Conservation (phyloP, 2,113 vertebrate genomes). For the Anarhynchus alexandrinus region DNA sequence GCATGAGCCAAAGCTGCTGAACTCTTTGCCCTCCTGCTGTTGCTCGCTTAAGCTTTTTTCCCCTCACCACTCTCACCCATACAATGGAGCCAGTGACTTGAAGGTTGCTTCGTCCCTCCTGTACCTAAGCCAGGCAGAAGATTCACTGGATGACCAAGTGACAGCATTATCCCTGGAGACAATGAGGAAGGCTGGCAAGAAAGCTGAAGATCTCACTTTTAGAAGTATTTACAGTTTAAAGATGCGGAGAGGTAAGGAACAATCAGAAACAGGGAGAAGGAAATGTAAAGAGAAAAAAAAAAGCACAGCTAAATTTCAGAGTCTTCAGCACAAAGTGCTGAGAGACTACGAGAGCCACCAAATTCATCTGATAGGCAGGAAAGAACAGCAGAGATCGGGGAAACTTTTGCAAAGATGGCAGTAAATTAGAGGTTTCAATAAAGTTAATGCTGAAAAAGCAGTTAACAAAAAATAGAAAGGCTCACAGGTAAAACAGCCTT, state of each 20-base stretch:
- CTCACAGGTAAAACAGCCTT: neutral
- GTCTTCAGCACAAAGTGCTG: neutral
- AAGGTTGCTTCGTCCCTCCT: neutral
- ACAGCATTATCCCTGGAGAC: neutral
- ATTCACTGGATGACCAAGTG: neutral
- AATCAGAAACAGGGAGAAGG: neutral
- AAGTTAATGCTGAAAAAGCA: neutral
- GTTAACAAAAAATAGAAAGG: neutral
- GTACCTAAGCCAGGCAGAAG: neutral
- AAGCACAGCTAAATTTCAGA: neutral
- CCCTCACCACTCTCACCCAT: neutral
- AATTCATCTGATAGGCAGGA: neutral
- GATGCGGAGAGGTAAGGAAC: neutral
- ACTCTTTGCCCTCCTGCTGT: neutral
- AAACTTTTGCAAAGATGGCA: neutral
- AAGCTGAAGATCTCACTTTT: neutral
- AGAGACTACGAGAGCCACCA: neutral
- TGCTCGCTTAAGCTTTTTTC: neutral
- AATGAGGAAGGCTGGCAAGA: neutral
- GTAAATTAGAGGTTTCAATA: neutral
- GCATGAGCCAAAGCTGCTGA: neutral
- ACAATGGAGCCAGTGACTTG: neutral
- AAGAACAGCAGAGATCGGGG: neutral
- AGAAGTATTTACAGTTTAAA: neutral
- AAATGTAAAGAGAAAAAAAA: neutral